phyloP scores from a whole-genome alignment of 2,113 vertebrate species.

The Myiozetetes cayanensis region DNA sequence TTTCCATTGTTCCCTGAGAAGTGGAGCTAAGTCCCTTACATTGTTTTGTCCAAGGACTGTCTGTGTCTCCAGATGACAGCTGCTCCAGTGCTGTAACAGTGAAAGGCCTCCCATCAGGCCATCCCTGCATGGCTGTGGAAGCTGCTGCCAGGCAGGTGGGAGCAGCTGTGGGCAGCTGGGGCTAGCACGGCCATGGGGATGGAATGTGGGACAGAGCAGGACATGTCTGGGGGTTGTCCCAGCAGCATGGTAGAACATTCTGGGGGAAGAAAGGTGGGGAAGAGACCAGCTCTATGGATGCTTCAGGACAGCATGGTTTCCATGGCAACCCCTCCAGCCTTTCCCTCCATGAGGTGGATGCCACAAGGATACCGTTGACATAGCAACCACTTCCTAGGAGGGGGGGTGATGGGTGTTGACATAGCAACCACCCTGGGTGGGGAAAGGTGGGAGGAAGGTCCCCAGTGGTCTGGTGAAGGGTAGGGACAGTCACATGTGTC shows the following conservation, averaged over 20 bases:
- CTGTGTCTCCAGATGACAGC: fast-evolving
- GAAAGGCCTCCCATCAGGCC: not conserved
- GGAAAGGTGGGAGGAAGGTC: not conserved
- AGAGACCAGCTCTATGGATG: not conserved
- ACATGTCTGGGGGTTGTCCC: fast-evolving
- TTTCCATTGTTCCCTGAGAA: not conserved
- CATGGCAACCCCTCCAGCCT: not conserved
- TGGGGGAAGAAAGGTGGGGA: not conserved
- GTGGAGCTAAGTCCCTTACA: not conserved
- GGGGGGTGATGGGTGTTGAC: not conserved
- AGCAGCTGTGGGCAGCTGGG: not conserved
- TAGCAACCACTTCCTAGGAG: not conserved
- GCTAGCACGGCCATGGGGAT: fast-evolving
- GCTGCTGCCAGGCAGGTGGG: not conserved
- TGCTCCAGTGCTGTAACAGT: not conserved
- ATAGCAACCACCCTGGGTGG: not conserved
- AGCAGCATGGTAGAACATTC: not conserved
- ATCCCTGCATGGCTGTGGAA: fast-evolving
- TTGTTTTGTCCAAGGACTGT: not conserved
- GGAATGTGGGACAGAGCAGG: not conserved
- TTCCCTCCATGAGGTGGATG: not conserved
- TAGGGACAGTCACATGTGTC: not conserved
- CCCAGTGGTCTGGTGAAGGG: fast-evolving
- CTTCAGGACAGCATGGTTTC: not conserved
- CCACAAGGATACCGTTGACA: not conserved